Evolutionary conservation across 2,888 invertebrate genomes (phyloP).

Genomic region (Drosophila greeni): DNA sequence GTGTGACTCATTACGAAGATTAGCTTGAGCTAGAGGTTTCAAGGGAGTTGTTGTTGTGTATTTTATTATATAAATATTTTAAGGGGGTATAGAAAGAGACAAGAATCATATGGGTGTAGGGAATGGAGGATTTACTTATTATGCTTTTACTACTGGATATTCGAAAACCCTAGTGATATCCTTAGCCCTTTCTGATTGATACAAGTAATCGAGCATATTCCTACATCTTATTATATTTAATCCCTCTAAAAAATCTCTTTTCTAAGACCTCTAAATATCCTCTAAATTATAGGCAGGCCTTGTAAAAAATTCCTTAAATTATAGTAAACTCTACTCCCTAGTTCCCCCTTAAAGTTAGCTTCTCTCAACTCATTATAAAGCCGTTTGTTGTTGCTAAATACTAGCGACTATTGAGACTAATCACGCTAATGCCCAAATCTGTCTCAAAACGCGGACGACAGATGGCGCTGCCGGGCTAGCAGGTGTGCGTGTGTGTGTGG

Average conservation of each 20-base stretch:
- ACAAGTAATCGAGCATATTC: neutral
- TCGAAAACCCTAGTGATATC: no score
- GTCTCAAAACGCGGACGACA: constrained; percentile 60
- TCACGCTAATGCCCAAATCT: constrained; percentile 73
- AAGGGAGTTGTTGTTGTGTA: neutral
- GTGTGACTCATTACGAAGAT: neutral
- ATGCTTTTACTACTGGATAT: neutral
- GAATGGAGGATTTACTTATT: neutral
- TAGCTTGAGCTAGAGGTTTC: neutral
- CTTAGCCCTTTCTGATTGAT: neutral
- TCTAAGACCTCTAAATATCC: neutral
- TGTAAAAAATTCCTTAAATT: no score
- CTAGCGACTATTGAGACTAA: constrained; percentile 72
- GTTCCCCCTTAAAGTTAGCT: neutral
- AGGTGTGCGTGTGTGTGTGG: constrained; percentile 17
- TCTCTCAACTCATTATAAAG: neutral
- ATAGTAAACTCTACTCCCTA: accelerated
- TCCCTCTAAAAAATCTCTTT: neutral
- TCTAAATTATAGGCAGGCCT: no score
- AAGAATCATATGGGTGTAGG: no score
- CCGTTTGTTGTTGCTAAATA: constrained; percentile 47
- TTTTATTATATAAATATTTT: neutral
- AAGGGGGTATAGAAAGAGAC: neutral
- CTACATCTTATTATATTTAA: neutral
- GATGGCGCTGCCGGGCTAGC: constrained; percentile 18